phyloP scores from a whole-genome alignment of 2,888 invertebrate species.

The Morpho helenor region DNA sequence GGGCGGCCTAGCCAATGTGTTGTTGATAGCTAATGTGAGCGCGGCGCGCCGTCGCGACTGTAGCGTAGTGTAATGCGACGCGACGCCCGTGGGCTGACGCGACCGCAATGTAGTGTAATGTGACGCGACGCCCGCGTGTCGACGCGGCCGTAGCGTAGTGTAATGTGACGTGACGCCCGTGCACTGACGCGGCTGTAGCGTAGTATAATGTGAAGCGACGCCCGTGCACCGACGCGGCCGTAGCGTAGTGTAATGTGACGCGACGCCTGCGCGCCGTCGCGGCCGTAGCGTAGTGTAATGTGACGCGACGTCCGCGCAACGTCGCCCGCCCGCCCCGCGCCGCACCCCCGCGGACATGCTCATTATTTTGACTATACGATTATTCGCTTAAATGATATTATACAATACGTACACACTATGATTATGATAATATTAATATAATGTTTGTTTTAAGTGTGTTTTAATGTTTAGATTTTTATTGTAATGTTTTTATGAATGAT shows the following conservation, averaged over 20 bases:
- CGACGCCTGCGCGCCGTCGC: constrained; percentile 24
- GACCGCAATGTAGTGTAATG: constrained; percentile 24
- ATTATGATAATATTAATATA: constrained; percentile 79
- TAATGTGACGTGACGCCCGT: constrained; percentile 14
- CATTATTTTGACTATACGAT: constrained; percentile 78
- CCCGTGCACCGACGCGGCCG: constrained; percentile 27
- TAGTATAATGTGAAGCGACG: constrained; percentile 17
- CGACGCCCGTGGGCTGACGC: constrained; percentile 29
- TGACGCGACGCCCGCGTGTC: constrained; percentile 30
- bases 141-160: constrained; percentile 21
- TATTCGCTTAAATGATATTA: constrained; percentile 78
- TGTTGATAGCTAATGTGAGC: constrained; percentile 39
- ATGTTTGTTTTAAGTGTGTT: constrained; percentile 80
- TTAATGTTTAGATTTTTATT: constrained; percentile 80
- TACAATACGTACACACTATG: constrained; percentile 77
- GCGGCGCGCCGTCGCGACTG: constrained; percentile 24
- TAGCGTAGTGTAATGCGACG: constrained; percentile 15
- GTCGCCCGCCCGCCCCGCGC: constrained; percentile 35
- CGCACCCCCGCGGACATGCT: constrained; percentile 68
- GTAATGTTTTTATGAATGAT: constrained; percentile 80
- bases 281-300: constrained; percentile 16
- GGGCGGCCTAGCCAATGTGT: constrained; percentile 47
- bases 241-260: constrained; percentile 32
- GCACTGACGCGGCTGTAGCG: constrained; percentile 21
- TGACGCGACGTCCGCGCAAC: constrained; percentile 18